These are phyloP conservation scores for Platysteira castanea DNA, from an alignment of 2,113 vertebrate genomes.

Conservation along the genomic window DNA sequence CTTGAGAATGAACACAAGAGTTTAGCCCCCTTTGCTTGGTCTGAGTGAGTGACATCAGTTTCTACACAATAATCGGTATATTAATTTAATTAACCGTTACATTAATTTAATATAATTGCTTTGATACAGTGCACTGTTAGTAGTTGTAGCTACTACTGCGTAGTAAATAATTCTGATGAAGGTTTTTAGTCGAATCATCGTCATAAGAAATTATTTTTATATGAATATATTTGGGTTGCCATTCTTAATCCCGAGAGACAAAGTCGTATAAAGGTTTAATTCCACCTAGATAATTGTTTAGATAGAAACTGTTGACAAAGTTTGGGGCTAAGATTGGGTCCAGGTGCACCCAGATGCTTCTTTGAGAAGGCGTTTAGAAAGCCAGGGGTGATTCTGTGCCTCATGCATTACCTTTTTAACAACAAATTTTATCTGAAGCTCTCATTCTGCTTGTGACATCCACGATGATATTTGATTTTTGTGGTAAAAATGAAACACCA, in stretches of 20 bases:
- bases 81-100: neutral
- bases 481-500: neutral
- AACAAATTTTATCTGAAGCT: neutral
- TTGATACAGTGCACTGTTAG: fast-evolving
- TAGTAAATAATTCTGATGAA: neutral
- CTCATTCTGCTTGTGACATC: fast-evolving
- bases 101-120: neutral
- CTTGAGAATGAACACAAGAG: neutral
- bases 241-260: neutral
- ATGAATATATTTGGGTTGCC: neutral
- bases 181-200: neutral
- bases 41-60: neutral
- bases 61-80: neutral
- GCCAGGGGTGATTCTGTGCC: neutral
- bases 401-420: neutral
- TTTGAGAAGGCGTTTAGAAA: neutral
- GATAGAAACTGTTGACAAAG: neutral
- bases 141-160: neutral
- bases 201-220: neutral
- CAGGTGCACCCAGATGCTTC: neutral
- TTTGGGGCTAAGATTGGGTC: neutral
- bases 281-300: fast-evolving
- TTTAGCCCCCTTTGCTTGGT: neutral
- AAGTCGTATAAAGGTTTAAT: neutral
- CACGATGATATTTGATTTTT: neutral